phyloP scores from a whole-genome alignment of 2,888 invertebrate genomes.

The Melinaea menophilus region DNA sequence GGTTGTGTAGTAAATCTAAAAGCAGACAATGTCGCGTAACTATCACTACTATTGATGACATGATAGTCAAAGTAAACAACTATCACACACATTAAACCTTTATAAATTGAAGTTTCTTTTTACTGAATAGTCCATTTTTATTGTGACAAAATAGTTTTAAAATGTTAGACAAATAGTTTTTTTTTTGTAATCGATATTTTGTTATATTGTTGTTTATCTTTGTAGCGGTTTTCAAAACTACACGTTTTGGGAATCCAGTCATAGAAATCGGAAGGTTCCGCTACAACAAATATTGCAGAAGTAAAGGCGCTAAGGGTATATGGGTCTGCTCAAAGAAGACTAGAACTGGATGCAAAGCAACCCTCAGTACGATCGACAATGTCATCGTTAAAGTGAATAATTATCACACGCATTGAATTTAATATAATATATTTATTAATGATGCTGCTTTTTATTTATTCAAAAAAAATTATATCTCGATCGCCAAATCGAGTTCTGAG shows the following conservation, averaged over 20 bases:
- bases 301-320: slow-evolving; percentile 32
- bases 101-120: neutral
- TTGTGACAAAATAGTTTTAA: neutral
- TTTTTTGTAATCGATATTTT: neutral
- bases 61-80: slow-evolving; percentile 29
- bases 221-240: slow-evolving; percentile 23
- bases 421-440: slow-evolving; percentile 1
- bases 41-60: slow-evolving; percentile 32
- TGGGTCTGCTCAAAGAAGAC: slow-evolving; percentile 41
- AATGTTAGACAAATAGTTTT: neutral
- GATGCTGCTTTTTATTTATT: neutral
- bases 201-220: slow-evolving; percentile 7
- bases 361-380: slow-evolving; percentile 44
- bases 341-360: slow-evolving; percentile 42
- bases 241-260: slow-evolving; percentile 38
- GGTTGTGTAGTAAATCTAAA: slow-evolving; percentile 35
- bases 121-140: neutral
- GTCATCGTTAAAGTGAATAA: slow-evolving; percentile 36
- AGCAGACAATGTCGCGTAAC: slow-evolving; percentile 32
- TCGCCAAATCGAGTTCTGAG: neutral
- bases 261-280: slow-evolving; percentile 35
- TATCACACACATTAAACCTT: slow-evolving; percentile 32
- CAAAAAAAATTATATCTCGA: neutral
- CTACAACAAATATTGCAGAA: slow-evolving; percentile 36
- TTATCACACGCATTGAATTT: slow-evolving; percentile 32